Conservation (phyloP, 1,140 invertebrate species). For the Chlorops oryzae region DNA sequence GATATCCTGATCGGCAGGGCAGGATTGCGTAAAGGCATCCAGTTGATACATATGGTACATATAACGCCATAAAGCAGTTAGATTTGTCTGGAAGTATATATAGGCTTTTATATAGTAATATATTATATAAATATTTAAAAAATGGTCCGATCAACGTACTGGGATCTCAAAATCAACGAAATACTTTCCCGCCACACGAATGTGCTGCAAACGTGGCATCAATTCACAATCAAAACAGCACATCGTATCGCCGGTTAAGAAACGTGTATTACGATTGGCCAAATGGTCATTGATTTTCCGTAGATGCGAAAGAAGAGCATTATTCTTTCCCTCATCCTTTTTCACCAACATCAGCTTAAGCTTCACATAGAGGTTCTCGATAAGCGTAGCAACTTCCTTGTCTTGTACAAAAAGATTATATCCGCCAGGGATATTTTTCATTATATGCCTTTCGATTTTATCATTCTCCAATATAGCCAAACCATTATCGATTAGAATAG, state of each 20-base stretch:
- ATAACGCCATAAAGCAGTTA: slow-evolving; percentile 83
- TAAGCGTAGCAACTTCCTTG: slow-evolving; percentile 87
- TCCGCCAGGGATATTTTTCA: slow-evolving; percentile 92
- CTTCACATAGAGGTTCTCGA: slow-evolving; percentile 92
- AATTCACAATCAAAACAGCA: slow-evolving; percentile 99
- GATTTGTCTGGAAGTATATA: slow-evolving; percentile 51
- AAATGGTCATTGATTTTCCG: slow-evolving; percentile 85
- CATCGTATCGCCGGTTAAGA: slow-evolving; percentile 94
- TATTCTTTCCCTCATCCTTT: slow-evolving; percentile 78
- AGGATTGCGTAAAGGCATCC: slow-evolving; percentile 91
- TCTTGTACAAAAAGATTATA: slow-evolving; percentile 94
- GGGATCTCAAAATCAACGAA: slow-evolving; percentile 94
- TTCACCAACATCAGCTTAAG: slow-evolving; percentile 83
- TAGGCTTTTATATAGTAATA: no score
- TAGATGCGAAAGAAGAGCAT: slow-evolving; percentile 73
- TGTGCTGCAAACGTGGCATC: slow-evolving; percentile 97
- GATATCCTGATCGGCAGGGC: slow-evolving; percentile 95
- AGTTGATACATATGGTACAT: slow-evolving; percentile 95
- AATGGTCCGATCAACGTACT: slow-evolving; percentile 42
- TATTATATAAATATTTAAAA: no score
- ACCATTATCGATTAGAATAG: slow-evolving; percentile 87
- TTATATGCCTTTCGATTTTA: slow-evolving; percentile 92
- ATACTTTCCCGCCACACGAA: slow-evolving; percentile 92
- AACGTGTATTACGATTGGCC: slow-evolving; percentile 76
- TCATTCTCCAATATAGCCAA: slow-evolving; percentile 90